Base-by-base conservation (phyloP, 1,140 invertebrate genomes). In the Liolophura sinensis region DNA sequence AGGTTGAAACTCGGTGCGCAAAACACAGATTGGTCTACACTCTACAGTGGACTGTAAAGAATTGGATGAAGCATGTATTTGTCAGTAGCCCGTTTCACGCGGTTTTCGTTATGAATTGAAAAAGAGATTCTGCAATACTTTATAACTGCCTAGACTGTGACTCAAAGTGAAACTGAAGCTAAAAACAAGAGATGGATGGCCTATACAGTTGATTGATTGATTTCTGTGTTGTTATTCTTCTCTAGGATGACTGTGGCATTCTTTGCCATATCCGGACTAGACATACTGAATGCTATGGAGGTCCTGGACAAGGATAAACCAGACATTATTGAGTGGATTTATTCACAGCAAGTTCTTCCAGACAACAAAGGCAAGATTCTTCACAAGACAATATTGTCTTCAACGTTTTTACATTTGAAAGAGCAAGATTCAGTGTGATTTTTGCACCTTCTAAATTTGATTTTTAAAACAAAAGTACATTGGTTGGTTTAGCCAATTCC, bases 281-380 rank as follows among this genome's bases (percentile, higher is more conserved):
- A 97, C 87, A 84, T 97, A 12, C 84, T 97, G 7, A 89, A 91
- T 74, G 88, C 89, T 14, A 82, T 96, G 58, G 85, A 92, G 72
- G 81, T 88, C 54, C 81, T 96, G 25, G 76, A 79, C 16, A 77
- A 78, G 48, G 78, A 89, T 25, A 84, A 89, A 47, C 77, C 75
- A 20, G 86, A 89, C 64, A 93, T 96, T 15, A 91, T 96, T 65
- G 89, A 96, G 52, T 97, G 94, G 94, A 90, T 97, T 58, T 97
- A 97, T 81, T 88, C 89, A 27, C 85, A 95, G 25, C 92, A 97
- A 87, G 88, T 97, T 46, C 81, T 87, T 51, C 85, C 87, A n/a
- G 81, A 87, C 79, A 73, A 82, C 66, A 80, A 85, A 79, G 88
- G 89, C 89, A 85, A 80, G n/a, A 40, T 40, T 40, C 31, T 9